These are phyloP conservation scores for Sarcophaga peregrina DNA, from an alignment of 1,140 invertebrate genomes.

Conservation along the genomic window DNA sequence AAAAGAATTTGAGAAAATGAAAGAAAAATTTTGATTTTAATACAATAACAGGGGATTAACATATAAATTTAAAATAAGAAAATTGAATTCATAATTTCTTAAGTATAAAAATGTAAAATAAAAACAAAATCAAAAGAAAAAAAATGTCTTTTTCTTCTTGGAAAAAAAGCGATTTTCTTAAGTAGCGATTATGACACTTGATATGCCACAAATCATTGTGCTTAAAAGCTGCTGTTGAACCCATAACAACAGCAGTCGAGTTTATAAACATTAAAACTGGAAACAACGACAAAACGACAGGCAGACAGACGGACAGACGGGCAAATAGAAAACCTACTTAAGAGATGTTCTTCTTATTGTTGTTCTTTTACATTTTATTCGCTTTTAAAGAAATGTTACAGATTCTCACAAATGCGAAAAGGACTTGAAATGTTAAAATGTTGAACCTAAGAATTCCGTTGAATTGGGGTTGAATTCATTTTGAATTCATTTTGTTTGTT, in stretches of 20 bases:
- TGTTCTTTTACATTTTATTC: neutral
- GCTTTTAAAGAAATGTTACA: neutral
- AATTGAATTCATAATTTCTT: neutral
- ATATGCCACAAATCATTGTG: conserved; percentile 33
- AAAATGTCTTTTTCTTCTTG: no score
- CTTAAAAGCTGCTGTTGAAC: neutral
- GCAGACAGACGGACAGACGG: no score
- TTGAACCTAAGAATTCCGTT: no score
- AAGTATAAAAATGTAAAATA: neutral
- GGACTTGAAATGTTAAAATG: no score
- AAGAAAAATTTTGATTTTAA: neutral
- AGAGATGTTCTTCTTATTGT: neutral
- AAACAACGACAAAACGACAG: neutral
- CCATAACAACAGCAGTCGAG: neutral
- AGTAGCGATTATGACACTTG: conserved; percentile 41
- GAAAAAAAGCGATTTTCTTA: conserved; percentile 30
- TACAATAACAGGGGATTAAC: neutral
- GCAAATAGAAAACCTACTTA: no score
- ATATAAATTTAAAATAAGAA: neutral
- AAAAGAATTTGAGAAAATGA: neutral
- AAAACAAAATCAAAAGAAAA: neutral
- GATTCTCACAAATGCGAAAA: no score
- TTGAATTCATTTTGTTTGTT: no score
- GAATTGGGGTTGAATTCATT: no score
- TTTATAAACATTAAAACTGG: neutral